Conservation (phyloP, 2,113 vertebrate genomes). For the Mobula birostris region DNA sequence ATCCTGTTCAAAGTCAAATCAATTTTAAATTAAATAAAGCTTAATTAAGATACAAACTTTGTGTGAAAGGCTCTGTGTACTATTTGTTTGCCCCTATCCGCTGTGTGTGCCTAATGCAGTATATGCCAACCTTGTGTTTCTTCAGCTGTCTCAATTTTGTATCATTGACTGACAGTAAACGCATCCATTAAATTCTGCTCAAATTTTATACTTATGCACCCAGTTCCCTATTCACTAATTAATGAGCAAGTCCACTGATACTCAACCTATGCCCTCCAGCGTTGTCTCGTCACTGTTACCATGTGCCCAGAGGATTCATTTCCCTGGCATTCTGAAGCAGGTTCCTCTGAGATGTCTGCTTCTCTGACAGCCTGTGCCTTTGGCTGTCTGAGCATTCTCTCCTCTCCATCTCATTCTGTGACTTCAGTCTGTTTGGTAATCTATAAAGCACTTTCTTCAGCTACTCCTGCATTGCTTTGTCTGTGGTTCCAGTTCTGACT, state of each 20-base stretch:
- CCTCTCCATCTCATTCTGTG: background rate
- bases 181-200: background rate
- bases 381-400: background rate
- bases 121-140: background rate
- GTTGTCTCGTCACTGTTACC: background rate
- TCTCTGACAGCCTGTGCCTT: background rate
- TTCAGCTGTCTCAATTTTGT: background rate
- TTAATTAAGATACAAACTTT: background rate
- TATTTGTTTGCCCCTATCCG: background rate
- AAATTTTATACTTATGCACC: background rate
- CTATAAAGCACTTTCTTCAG: background rate
- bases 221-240: background rate
- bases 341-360: background rate
- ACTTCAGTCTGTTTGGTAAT: background rate
- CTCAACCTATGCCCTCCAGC: background rate
- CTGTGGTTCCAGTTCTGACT: background rate
- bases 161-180: constrained; percentile 8
- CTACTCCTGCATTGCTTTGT: background rate
- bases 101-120: background rate
- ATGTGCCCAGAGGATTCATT: background rate
- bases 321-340: background rate
- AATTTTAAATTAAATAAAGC: background rate
- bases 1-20: background rate
- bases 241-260: background rate
- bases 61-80: background rate